Evolutionary conservation across 2,888 invertebrate genomes (phyloP).

Genomic region (Cheilosia pagana): DNA sequence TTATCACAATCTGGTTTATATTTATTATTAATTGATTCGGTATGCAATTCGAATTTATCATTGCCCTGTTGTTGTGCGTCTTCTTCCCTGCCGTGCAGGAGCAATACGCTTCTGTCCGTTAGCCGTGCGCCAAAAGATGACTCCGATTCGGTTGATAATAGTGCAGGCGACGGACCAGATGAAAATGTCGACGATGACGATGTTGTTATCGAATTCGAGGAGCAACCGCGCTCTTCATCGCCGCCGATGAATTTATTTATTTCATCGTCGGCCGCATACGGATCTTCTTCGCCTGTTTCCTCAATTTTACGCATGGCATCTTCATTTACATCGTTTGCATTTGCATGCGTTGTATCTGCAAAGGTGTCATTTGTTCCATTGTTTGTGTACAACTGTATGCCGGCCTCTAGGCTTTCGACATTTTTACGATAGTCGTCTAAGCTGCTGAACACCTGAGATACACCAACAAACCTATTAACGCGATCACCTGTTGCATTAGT

Average conservation of each 20-base stretch:
- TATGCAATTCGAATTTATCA: constrained; percentile 12
- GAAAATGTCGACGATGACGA: constrained; percentile 83
- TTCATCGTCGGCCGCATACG: constrained; percentile 75
- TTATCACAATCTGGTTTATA: constrained; percentile 20
- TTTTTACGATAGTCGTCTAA: constrained; percentile 85
- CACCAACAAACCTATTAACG: constrained; percentile 83
- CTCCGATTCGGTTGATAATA: constrained; percentile 79
- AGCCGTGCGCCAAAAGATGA: constrained; percentile 56
- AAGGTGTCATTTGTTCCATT: constrained; percentile 76
- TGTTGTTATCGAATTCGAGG: constrained; percentile 81
- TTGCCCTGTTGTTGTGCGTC: neutral
- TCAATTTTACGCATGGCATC: constrained; percentile 58
- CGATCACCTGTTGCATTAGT: constrained; percentile 77
- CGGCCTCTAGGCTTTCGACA: constrained; percentile 79
- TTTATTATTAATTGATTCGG: constrained; percentile 10
- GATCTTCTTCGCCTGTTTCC: constrained; percentile 71
- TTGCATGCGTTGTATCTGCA: constrained; percentile 65
- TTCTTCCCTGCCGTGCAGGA: constrained; percentile 4
- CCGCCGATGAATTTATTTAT: constrained; percentile 78
- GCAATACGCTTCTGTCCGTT: constrained; percentile 1
- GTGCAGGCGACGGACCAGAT: constrained; percentile 82
- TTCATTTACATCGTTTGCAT: constrained; percentile 52
- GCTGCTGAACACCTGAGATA: constrained; percentile 87
- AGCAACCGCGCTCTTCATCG: constrained; percentile 73
- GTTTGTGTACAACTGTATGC: constrained; percentile 29